These are phyloP conservation scores for Ptilorrhoa leucosticta DNA, from an alignment of 2,113 vertebrate species.

Conservation along the genomic window DNA sequence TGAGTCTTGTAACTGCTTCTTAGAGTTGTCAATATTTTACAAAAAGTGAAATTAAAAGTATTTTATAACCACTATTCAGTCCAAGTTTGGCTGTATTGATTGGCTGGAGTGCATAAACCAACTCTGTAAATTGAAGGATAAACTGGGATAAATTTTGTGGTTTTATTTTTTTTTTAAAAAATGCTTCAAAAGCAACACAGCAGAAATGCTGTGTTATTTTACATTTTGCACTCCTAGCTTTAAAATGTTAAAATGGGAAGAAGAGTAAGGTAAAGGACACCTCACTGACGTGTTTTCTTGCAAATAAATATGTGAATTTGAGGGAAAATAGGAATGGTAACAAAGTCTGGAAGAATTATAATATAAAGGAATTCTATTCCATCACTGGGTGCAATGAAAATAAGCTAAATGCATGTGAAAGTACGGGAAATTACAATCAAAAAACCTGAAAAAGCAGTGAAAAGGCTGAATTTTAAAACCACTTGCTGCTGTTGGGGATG, in stretches of 20 bases:
- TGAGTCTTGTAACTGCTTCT: background rate
- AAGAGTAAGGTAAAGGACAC: background rate
- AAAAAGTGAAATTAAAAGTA: background rate
- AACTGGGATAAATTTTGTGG: background rate
- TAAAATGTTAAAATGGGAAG: background rate
- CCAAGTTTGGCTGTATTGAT: background rate
- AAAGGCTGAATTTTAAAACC: background rate
- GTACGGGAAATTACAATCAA: background rate
- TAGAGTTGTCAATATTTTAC: background rate
- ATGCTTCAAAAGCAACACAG: background rate
- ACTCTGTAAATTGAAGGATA: background rate
- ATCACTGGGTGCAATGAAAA: background rate
- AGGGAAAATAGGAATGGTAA: background rate
- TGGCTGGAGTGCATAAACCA: background rate
- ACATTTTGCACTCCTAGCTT: background rate
- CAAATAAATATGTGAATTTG: background rate
- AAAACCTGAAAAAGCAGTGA: background rate
- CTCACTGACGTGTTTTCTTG: background rate
- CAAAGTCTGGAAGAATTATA: background rate
- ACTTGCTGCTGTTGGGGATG: background rate
- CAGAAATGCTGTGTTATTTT: background rate
- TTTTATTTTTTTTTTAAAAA: background rate
- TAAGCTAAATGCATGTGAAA: fast-evolving
- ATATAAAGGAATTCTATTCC: fast-evolving
- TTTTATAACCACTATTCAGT: background rate